Percentiles rank a stretch among this genome's conserved stretches.
These are phyloP conservation scores for Alouatta palliata DNA, from an alignment of 2,113 vertebrate species.

Conservation along the genomic window DNA sequence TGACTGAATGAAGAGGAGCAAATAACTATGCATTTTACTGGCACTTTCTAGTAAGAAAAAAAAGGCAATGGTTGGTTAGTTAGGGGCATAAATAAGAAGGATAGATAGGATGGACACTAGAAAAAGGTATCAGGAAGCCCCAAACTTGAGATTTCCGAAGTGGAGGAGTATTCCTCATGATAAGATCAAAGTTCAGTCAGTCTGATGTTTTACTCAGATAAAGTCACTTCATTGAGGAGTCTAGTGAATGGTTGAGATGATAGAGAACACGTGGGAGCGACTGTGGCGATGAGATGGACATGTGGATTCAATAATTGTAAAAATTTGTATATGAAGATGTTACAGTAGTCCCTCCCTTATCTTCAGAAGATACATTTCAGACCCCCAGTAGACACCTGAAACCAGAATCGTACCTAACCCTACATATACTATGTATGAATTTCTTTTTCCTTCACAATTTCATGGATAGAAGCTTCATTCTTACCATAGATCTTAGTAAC, in stretches of 20 bases:
- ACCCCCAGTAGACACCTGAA: background rate
- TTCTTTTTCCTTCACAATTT: background rate
- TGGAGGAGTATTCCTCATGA: background rate
- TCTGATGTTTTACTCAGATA: background rate
- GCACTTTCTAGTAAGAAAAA: background rate
- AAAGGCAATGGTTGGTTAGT: background rate
- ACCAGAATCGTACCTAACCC: background rate
- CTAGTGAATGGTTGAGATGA: background rate
- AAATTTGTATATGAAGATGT: background rate
- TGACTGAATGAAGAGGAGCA: background rate
- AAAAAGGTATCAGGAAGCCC: background rate
- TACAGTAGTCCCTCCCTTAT: background rate
- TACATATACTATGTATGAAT: background rate
- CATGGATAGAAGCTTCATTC: background rate
- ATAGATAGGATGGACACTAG: background rate
- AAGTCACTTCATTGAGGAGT: background rate
- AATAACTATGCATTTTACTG: background rate
- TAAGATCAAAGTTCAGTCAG: background rate
- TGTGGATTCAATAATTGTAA: background rate
- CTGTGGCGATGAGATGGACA: background rate
- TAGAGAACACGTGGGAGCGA: background rate
- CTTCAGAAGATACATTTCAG: background rate
- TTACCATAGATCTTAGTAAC: background rate
- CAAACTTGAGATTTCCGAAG: background rate
- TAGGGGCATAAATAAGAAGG: background rate